phyloP scores from a whole-genome alignment of 2,888 invertebrate genomes.

The Malthinus flaveolus region DNA sequence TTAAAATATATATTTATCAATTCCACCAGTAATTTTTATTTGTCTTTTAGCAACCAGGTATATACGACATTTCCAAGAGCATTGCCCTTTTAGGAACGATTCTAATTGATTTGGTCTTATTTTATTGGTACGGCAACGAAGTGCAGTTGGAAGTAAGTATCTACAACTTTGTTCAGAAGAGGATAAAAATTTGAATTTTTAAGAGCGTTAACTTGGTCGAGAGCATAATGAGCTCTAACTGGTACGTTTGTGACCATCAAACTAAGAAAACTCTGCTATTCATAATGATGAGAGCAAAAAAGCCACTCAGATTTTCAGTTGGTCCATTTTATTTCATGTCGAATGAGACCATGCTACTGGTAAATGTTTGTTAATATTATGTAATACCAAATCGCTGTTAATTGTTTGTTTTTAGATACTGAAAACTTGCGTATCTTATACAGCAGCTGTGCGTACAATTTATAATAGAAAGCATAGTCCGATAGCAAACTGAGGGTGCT shows the following conservation, averaged over 20 bases:
- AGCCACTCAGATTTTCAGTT: constrained; percentile 36
- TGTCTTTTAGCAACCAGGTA: too few species aligned
- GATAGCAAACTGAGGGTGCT: too few species aligned
- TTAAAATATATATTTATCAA: too few species aligned
- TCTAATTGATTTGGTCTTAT: background rate
- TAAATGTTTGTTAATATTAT: background rate
- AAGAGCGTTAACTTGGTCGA: constrained; percentile 31
- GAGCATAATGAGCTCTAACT: constrained; percentile 36
- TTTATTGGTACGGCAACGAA: background rate
- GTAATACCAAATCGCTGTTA: background rate
- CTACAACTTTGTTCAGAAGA: background rate
- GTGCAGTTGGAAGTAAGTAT: background rate
- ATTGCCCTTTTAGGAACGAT: background rate
- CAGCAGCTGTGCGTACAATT: background rate
- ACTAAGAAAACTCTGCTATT: constrained; percentile 34
- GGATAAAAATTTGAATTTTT: too few species aligned
- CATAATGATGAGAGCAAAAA: constrained; percentile 37
- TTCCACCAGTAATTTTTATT: too few species aligned
- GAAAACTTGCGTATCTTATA: background rate
- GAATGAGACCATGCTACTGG: constrained; percentile 25
- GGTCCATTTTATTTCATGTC: constrained; percentile 40
- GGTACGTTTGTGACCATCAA: constrained; percentile 34
- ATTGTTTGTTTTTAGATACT: background rate
- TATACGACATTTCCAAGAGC: too few species aligned
- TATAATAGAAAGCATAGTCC: too few species aligned